Conservation (phyloP, 2,888 invertebrate species). For the Beris morrisii region DNA sequence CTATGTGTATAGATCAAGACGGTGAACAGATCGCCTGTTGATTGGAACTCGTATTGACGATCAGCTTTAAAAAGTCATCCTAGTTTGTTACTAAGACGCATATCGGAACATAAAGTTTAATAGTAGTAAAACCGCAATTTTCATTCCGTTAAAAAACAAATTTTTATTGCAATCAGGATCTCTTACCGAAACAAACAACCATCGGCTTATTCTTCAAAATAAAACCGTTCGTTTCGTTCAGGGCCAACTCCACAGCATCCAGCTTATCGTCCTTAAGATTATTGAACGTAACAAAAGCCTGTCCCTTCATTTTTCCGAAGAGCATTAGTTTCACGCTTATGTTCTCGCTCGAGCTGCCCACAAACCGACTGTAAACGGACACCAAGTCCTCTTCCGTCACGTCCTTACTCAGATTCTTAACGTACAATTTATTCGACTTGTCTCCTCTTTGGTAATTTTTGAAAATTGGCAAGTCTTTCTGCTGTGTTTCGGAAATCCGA, state of each 20-base stretch:
- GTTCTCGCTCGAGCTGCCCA: slow-evolving; percentile 48
- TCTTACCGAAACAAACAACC: slow-evolving; percentile 82
- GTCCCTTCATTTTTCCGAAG: slow-evolving; percentile 95
- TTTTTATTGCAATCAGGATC: slow-evolving; percentile 5
- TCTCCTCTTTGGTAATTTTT: slow-evolving; percentile 84
- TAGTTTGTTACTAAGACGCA: too few relatives aligned
- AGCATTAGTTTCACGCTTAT: slow-evolving; percentile 83
- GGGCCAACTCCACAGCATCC: slow-evolving; percentile 70
- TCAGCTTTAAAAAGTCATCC: too few relatives aligned
- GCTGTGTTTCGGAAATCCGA: slow-evolving; percentile 70
- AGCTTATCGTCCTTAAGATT: slow-evolving; percentile 37
- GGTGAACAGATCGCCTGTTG: too few relatives aligned
- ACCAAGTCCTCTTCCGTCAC: slow-evolving; percentile 75
- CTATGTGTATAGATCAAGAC: too few relatives aligned
- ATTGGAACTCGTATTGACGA: too few relatives aligned
- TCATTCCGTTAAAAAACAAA: too few relatives aligned
- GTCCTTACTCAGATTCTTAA: slow-evolving; percentile 86
- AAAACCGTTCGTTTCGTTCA: slow-evolving; percentile 84
- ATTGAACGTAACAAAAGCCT: slow-evolving; percentile 79
- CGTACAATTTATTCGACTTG: slow-evolving; percentile 82
- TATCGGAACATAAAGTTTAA: too few relatives aligned
- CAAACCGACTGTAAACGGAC: slow-evolving; percentile 73
- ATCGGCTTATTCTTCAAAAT: slow-evolving; percentile 85
- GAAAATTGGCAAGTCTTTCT: slow-evolving; percentile 75
- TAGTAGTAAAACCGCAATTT: too few relatives aligned